Evolutionary conservation across 2,888 invertebrate genomes (phyloP), one percentile per base, ranked within the genome.

Genomic region (Drosophila anomalipes): DNA sequence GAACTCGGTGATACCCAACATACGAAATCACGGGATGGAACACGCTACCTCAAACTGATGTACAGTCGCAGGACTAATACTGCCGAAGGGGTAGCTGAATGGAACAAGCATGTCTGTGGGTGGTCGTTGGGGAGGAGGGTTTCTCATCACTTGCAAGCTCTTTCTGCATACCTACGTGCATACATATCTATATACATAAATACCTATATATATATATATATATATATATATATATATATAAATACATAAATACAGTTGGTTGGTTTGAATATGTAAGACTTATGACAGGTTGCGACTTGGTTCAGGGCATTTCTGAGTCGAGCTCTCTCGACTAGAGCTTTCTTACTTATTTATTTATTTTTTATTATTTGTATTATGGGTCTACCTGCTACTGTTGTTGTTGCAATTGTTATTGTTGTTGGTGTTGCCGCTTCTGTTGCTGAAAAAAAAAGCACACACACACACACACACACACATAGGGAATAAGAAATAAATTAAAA

Each of bases 401-500:
- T 0, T n/a, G 41, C n/a, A n/a, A 4, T 28, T 28, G 28, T 28
- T 26, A 26, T 39, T 47, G 47, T 47, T 47, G 47, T n/a, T 47
- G 47, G 7, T 47, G 47, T 47, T 47, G 26, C 47, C 16, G 16
- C 47, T 47, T 26, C 47, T 47, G 47, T 47, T 47, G 26, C 4
- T 47, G 7, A 4, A 47, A 47, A 41, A 44, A 35, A 14, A 33
- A 12, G 12, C 32, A 32, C 32, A 32, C 28, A 28, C 28, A 41
- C 3, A 32, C 32, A 33, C 32, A 33, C 12, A 47, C 4, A 41
- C 10, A 47, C 16, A 26, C 16, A 47, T 4, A 26, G 16, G 14
- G 26, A 47, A 47, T 47, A 26, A 26, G 14, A 47, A 47, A 47
- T 47, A 47, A 47, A 47, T 26, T 26, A 47, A 47, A 47, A 47